Evolutionary conservation across 2,113 vertebrate genomes (phyloP).

Genomic region (Nipponia nippon): DNA sequence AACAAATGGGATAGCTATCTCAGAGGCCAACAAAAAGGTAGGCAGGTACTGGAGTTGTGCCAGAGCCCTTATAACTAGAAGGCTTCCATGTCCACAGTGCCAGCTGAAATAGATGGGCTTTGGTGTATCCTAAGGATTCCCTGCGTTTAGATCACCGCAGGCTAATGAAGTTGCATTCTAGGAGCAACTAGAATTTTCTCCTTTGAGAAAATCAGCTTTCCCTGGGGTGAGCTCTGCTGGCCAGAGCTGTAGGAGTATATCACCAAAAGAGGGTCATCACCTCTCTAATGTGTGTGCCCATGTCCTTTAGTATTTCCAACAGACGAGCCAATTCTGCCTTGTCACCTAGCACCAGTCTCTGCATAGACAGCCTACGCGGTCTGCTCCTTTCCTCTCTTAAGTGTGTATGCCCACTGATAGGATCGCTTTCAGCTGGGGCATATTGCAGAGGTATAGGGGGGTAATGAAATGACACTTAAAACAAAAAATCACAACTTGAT

Average conservation of each 20-base stretch:
- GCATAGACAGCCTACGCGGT: accelerated
- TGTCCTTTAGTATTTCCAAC: background rate
- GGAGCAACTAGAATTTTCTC: background rate
- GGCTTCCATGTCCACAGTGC: background rate
- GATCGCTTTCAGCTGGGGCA: background rate
- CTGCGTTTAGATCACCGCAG: background rate
- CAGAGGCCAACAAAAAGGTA: background rate
- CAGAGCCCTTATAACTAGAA: background rate
- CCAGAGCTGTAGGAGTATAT: background rate
- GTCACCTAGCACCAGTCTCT: background rate
- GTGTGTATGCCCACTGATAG: background rate
- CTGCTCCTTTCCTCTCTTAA: background rate
- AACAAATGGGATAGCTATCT: background rate
- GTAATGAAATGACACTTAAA: background rate
- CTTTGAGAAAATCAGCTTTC: background rate
- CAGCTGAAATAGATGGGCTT: background rate
- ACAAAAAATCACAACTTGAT: background rate
- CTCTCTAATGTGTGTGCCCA: background rate
- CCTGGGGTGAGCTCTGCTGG: background rate
- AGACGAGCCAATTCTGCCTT: background rate
- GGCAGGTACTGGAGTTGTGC: background rate
- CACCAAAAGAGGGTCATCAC: background rate
- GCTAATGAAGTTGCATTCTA: background rate
- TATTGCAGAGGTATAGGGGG: background rate
- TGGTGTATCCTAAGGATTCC: background rate